Evolutionary conservation across 2,797 vertebrate genomes (phyloP).

Genomic region (Podargus strigoides): DNA sequence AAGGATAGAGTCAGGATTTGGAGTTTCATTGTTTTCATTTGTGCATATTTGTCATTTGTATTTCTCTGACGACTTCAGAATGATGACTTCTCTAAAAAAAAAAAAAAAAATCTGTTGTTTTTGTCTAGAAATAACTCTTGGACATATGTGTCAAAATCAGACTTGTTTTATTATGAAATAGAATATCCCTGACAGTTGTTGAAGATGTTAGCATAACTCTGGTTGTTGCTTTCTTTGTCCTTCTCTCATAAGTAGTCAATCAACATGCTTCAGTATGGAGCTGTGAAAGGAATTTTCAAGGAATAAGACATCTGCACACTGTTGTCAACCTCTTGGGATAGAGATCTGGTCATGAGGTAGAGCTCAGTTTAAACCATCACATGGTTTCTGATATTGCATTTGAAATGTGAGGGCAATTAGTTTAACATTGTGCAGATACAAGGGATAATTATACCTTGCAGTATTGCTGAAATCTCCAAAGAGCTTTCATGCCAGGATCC

Average conservation of each 20-base stretch:
- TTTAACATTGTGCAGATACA: conserved; percentile 56
- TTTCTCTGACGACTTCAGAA: not conserved
- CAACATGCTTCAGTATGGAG: not conserved
- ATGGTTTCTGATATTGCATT: conserved; percentile 4
- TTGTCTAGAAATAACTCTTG: not conserved
- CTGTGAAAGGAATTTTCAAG: not conserved
- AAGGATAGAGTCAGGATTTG: not conserved
- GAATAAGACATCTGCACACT: not conserved
- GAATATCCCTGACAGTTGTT: not conserved
- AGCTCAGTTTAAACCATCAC: conserved; percentile 17
- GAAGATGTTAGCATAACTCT: not conserved
- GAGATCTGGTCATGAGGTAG: conserved; percentile 19
- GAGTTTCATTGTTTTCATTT: not conserved
- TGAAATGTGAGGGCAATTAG: conserved; percentile 51
- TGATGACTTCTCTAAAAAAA: not conserved
- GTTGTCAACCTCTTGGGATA: not conserved
- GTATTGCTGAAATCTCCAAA: conserved; percentile 20
- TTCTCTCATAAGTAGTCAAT: not conserved
- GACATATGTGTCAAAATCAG: not conserved
- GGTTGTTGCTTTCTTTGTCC: not conserved
- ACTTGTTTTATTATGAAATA: not conserved
- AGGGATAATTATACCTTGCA: conserved; percentile 51
- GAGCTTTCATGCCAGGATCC: not conserved
- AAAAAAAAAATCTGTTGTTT: not conserved
- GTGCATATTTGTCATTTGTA: not conserved